Percentiles rank a stretch among this genome's conserved stretches.
Conservation (phyloP, 2,888 invertebrate species). For the Tenthredo mesomela region DNA sequence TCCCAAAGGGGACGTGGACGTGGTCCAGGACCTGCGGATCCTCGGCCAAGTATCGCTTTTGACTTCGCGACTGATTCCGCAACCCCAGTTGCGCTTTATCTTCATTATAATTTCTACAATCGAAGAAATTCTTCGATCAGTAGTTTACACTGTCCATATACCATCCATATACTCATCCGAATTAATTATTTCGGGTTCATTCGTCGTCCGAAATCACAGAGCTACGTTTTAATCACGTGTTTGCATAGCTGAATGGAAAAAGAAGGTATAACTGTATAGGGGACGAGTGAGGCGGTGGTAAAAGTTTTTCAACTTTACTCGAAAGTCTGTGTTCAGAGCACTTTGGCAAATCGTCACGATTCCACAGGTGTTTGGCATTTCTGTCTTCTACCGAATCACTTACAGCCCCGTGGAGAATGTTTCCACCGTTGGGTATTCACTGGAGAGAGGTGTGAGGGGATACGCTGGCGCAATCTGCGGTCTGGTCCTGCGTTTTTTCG, state of each 20-base stretch:
- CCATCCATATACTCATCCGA: not conserved
- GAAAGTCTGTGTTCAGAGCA: not conserved
- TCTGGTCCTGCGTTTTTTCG: slow-evolving; percentile 41
- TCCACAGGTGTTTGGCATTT: slow-evolving; percentile 78
- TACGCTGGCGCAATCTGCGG: slow-evolving; percentile 45
- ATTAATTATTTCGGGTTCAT: not conserved
- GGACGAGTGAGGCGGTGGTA: not conserved
- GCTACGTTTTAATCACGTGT: not conserved
- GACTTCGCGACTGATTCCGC: slow-evolving; percentile 71
- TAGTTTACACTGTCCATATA: not conserved
- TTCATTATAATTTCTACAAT: not conserved
- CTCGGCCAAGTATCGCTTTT: slow-evolving; percentile 69
- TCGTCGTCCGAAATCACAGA: not conserved
- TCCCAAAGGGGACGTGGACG: slow-evolving; percentile 52
- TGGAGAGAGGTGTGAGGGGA: slow-evolving; percentile 78
- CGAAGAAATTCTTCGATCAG: not conserved
- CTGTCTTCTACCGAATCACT: slow-evolving; percentile 69
- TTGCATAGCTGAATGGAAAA: not conserved
- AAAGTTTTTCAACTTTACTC: slow-evolving; percentile 37
- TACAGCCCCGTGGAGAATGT: slow-evolving; percentile 65
- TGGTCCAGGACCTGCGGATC: slow-evolving; percentile 31
- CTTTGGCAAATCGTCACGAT: slow-evolving; percentile 59
- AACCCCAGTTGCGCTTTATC: slow-evolving; percentile 47
- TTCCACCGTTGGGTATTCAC: slow-evolving; percentile 76
- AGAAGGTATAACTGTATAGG: not conserved